Evolutionary conservation across 2,113 vertebrate species (phyloP).

Genomic region (Gadus macrocephalus): DNA sequence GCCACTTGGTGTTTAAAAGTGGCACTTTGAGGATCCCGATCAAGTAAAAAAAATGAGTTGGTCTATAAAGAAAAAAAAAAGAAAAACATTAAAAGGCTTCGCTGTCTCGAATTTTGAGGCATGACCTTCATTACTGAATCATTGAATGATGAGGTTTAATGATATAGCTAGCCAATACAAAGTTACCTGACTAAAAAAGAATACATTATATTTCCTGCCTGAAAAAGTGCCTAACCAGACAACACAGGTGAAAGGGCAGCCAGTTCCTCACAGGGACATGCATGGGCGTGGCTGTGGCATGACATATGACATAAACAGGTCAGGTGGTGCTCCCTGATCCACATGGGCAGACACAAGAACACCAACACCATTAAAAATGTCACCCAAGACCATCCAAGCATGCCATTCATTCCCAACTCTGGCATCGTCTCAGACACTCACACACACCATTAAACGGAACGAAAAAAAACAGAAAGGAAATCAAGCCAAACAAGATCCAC

Average conservation of each 20-base stretch:
- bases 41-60: no score
- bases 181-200: not conserved
- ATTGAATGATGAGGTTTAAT: not conserved
- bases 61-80: no score
- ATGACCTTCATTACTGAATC: not conserved
- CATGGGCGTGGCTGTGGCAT: conserved; percentile 65
- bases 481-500: conserved; percentile 53
- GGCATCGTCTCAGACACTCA: conserved; percentile 62
- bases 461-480: conserved; percentile 52
- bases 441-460: conserved; percentile 21
- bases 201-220: conserved; percentile 27
- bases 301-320: conserved; percentile 54
- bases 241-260: conserved; percentile 71
- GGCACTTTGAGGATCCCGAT: not conserved
- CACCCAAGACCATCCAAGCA: conserved; percentile 71
- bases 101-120: not conserved
- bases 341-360: conserved; percentile 54
- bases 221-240: conserved; percentile 46
- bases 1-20: not conserved
- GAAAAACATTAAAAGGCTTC: no score
- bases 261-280: conserved; percentile 72
- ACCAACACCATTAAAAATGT: conserved; percentile 61
- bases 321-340: conserved; percentile 60
- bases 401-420: conserved; percentile 69
- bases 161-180: not conserved